phyloP scores from a whole-genome alignment of 1,140 invertebrate genomes.

The Mya arenaria region DNA sequence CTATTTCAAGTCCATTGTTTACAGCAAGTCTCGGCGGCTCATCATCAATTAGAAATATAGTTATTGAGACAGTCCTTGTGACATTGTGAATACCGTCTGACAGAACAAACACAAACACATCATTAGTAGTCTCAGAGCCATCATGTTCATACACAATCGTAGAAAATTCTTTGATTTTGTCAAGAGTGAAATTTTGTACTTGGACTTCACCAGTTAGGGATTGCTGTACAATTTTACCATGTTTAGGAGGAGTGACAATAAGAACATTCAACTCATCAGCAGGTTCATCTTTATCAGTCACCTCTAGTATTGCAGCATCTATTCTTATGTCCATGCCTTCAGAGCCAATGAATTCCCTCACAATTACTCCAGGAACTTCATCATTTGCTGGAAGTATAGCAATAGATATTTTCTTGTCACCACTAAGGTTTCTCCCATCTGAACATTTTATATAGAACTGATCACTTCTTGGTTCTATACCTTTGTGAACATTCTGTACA shows the following conservation, averaged over 20 bases:
- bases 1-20: conserved; percentile 80
- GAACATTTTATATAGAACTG: conserved; percentile 78
- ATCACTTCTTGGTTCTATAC: conserved; percentile 79
- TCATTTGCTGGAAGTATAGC: conserved; percentile 80
- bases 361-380: conserved; percentile 79
- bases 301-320: conserved; percentile 80
- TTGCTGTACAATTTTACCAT: conserved; percentile 79
- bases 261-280: conserved; percentile 76
- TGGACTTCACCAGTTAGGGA: conserved; percentile 66
- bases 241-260: conserved; percentile 75
- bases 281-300: conserved; percentile 80
- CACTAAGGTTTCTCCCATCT: conserved; percentile 79
- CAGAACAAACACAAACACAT: conserved; percentile 78
- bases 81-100: conserved; percentile 79
- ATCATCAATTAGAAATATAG: conserved; percentile 80
- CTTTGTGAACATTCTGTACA: conserved; percentile 81
- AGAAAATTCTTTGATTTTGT: conserved; percentile 76
- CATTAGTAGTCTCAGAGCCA: conserved; percentile 79
- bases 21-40: conserved; percentile 80
- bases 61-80: conserved; percentile 76
- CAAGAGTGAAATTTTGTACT: conserved; percentile 77
- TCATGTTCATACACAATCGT: conserved; percentile 81
- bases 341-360: conserved; percentile 80
- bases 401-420: conserved; percentile 69
- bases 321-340: conserved; percentile 81